phyloP scores from a whole-genome alignment of 2,797 vertebrate genomes.

The Odontamblyopus rebecca region DNA sequence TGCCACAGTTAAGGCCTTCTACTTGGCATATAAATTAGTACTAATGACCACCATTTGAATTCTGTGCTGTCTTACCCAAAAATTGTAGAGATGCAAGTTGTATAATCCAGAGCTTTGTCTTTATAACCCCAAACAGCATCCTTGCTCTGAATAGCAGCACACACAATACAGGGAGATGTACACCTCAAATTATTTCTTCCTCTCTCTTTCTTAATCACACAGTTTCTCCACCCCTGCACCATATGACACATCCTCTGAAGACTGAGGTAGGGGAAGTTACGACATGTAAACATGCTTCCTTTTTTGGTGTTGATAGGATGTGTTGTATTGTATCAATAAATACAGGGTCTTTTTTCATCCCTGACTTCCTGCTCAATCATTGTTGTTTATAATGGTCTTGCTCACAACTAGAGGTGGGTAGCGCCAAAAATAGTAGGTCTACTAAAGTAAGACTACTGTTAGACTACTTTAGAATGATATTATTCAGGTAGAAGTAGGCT shows the following conservation, averaged over 20 bases:
- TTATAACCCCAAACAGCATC: conserved; percentile 46
- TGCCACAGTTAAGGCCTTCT: background rate
- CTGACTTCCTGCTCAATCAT: background rate
- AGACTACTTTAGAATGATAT: too few relatives aligned
- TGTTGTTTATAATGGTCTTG: too few relatives aligned
- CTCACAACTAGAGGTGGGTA: too few relatives aligned
- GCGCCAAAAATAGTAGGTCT: too few relatives aligned
- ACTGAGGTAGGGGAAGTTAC: conserved; percentile 46
- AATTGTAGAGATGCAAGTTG: conserved; percentile 39
- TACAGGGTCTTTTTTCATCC: background rate
- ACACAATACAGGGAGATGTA: background rate
- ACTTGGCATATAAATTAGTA: background rate
- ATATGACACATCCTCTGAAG: conserved; percentile 63
- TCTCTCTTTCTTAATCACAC: conserved; percentile 20
- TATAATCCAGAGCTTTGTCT: conserved; percentile 44
- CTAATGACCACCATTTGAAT: background rate
- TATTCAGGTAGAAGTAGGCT: too few relatives aligned
- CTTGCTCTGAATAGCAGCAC: conserved; percentile 37
- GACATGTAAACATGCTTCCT: conserved; percentile 65
- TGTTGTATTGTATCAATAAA: conserved; percentile 29
- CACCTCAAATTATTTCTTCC: conserved; percentile 10
- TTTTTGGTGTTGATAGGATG: conserved; percentile 42
- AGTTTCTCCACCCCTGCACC: conserved; percentile 45
- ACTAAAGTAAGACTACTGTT: too few relatives aligned
- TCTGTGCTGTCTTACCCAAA: conserved; percentile 51